phyloP scores from a whole-genome alignment of 1,140 invertebrate genomes.

The Leptopilina clavipes region DNA sequence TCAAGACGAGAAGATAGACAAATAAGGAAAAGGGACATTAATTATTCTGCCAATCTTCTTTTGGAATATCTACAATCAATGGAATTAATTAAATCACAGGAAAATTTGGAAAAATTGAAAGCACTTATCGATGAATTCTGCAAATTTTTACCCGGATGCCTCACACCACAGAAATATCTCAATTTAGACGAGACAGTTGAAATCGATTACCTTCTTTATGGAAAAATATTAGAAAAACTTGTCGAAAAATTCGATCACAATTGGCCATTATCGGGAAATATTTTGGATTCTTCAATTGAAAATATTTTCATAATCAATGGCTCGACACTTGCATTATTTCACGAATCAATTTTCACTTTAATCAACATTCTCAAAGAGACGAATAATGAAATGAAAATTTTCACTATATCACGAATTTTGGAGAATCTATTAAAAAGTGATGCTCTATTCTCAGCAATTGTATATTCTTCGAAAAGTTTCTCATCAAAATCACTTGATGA shows the following conservation, averaged over 20 bases:
- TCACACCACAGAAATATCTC: slow-evolving; percentile 79
- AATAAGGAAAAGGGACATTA: slow-evolving; percentile 64
- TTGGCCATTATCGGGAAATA: slow-evolving; percentile 72
- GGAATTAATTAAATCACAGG: slow-evolving; percentile 68
- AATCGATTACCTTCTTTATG: slow-evolving; percentile 70
- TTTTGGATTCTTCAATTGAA: slow-evolving; percentile 65
- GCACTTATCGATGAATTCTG: slow-evolving; percentile 56
- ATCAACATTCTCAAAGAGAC: slow-evolving; percentile 72
- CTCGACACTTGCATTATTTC: slow-evolving; percentile 68
- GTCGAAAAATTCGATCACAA: slow-evolving; percentile 73
- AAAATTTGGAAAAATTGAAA: slow-evolving; percentile 66
- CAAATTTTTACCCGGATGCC: slow-evolving; percentile 77
- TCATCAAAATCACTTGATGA: slow-evolving; percentile 46
- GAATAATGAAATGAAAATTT: slow-evolving; percentile 59
- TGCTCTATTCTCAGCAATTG: slow-evolving; percentile 73
- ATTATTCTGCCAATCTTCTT: slow-evolving; percentile 59
- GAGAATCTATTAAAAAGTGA: slow-evolving; percentile 77
- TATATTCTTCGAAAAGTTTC: slow-evolving; percentile 62
- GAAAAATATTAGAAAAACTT: slow-evolving; percentile 70
- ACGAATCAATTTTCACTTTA: slow-evolving; percentile 74
- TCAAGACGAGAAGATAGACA: slow-evolving; percentile 54
- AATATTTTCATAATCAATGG: slow-evolving; percentile 76
- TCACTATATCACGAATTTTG: slow-evolving; percentile 70
- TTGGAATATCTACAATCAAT: slow-evolving; percentile 67
- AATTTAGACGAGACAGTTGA: slow-evolving; percentile 67